A percentile compares a stretch with the other conserved stretches of the same genome.
These are phyloP conservation scores for Pomatostomus ruficeps DNA, from an alignment of 2,113 vertebrate species.

Conservation along the genomic window DNA sequence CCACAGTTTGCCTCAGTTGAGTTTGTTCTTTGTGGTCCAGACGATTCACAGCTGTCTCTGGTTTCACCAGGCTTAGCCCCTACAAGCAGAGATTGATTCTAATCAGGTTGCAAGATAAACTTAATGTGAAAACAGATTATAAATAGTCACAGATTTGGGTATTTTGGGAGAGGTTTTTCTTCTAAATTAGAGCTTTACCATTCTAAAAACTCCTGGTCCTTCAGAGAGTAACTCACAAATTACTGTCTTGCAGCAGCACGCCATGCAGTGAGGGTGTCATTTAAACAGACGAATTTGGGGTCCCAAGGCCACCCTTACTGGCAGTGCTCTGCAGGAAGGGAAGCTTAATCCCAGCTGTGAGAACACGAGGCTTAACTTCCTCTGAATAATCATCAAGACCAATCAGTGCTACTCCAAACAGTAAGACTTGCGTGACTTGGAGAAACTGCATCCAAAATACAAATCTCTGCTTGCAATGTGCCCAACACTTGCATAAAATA, in stretches of 20 bases:
- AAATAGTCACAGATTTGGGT: neutral
- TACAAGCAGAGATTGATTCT: slow-evolving; percentile 6
- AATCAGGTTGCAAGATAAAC: neutral
- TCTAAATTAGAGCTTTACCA: neutral
- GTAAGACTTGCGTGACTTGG: neutral
- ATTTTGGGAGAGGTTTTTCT: neutral
- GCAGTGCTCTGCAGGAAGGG: neutral
- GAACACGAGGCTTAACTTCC: neutral
- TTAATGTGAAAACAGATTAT: neutral
- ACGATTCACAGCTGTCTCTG: slow-evolving; percentile 63
- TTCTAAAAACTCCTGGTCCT: neutral
- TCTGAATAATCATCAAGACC: neutral
- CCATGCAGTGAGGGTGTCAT: neutral
- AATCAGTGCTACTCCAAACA: neutral
- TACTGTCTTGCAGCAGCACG: neutral
- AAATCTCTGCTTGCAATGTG: neutral
- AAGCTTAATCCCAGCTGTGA: neutral
- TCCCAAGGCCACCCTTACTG: neutral
- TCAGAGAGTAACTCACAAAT: neutral
- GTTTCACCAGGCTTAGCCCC: slow-evolving; percentile 65
- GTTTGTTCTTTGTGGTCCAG: slow-evolving; percentile 65
- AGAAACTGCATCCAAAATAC: neutral
- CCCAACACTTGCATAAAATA: neutral
- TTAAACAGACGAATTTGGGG: neutral
- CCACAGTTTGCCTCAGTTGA: slow-evolving; percentile 65